Conservation (phyloP, 2,888 invertebrate species). For the Heliconius ethilla region DNA sequence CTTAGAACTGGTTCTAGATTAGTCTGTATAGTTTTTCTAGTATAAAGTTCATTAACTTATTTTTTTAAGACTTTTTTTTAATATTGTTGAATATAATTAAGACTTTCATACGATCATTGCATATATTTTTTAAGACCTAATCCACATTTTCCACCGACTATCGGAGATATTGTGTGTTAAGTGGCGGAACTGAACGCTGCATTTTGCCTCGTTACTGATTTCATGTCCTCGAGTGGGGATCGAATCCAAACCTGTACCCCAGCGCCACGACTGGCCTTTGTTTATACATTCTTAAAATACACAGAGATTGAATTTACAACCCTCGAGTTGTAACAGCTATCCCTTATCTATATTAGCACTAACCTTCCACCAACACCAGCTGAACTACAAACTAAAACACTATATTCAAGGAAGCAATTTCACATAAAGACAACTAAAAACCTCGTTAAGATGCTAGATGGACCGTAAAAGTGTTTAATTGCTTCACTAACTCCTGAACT, state of each 20-base stretch:
- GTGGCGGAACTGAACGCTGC: too few species aligned
- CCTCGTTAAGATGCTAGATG: conserved; percentile 42
- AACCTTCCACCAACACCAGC: background rate
- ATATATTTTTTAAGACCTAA: too few species aligned
- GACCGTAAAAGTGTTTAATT: conserved; percentile 38
- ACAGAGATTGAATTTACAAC: background rate
- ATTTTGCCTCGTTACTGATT: too few species aligned
- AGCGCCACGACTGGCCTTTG: too few species aligned
- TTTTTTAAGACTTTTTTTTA: background rate
- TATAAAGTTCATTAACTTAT: conserved; percentile 8
- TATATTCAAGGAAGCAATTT: conserved; percentile 30
- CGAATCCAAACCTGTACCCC: too few species aligned
- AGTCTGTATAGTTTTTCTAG: conserved; percentile 1
- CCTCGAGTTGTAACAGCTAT: background rate
- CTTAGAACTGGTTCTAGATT: conserved; percentile 25
- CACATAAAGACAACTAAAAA: conserved; percentile 37
- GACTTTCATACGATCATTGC: background rate
- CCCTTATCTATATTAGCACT: conserved; percentile 8
- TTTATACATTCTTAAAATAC: background rate
- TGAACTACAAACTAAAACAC: background rate
- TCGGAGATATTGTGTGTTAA: too few species aligned
- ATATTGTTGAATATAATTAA: background rate
- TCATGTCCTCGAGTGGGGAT: too few species aligned
- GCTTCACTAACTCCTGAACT: conserved; percentile 33
- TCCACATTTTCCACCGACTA: too few species aligned